A percentile compares a stretch with the other conserved stretches of the same genome.
phyloP scores from a whole-genome alignment of 2,113 vertebrate species.

The Ovis aries region ARS-UI_Ramb_v3.0 NC_056056.1:209668501-209669000 shows the following conservation, averaged over 20 bases:
- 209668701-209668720: constrained; percentile 97
- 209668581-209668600: constrained; percentile 98
- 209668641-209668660: constrained; percentile 95
- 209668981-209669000: constrained; percentile 95
- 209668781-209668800: neutral
- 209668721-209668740: constrained; percentile 92
- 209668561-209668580: constrained; percentile 98
- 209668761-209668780: neutral
- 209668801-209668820: neutral
- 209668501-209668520: constrained; percentile 99
- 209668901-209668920: constrained; percentile 93
- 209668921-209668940: constrained; percentile 95
- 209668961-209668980: constrained; percentile 93
- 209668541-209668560: constrained; percentile 99
- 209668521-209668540: constrained; percentile 97
- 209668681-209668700: constrained; percentile 99
- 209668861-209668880: constrained; percentile 23
- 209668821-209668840: neutral
- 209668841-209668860: neutral
- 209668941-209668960: constrained; percentile 97
- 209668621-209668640: constrained; percentile 97
- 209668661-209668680: constrained; percentile 99
- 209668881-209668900: neutral
- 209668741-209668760: constrained; percentile 67
- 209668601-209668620: constrained; percentile 99